Evolutionary conservation across 2,888 invertebrate species (phyloP).

Genomic region (Macrophya annulata): DNA sequence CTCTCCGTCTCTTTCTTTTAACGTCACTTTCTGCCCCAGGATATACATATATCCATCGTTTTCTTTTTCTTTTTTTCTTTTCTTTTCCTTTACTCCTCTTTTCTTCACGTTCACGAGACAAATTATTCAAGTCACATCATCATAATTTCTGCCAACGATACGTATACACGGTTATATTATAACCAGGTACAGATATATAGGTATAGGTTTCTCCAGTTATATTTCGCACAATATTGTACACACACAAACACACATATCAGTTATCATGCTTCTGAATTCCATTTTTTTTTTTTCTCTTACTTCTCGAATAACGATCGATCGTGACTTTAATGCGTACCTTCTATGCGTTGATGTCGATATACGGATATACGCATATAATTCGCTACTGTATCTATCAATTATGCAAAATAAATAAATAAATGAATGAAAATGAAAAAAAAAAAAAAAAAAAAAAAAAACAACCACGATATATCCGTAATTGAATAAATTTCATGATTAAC

Average conservation of each 20-base stretch:
- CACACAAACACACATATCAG: not conserved
- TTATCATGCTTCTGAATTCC: not conserved
- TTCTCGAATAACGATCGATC: not conserved
- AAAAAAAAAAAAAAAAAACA: too few species aligned
- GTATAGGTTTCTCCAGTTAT: not conserved
- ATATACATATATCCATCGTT: not conserved
- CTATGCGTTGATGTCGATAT: not conserved
- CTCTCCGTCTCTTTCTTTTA: not conserved
- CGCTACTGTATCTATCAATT: constrained; percentile 6
- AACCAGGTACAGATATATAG: not conserved
- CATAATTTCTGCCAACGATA: constrained; percentile 31
- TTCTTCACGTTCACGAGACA: constrained; percentile 60
- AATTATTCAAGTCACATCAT: constrained; percentile 68
- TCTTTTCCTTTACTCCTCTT: constrained; percentile 54
- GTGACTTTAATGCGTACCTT: not conserved
- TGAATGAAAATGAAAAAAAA: too few species aligned
- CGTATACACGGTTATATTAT: constrained; percentile 8
- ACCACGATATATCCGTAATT: not conserved
- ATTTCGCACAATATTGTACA: not conserved
- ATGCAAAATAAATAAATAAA: too few species aligned
- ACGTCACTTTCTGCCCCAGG: not conserved
- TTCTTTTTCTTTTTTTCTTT: constrained; percentile 57
- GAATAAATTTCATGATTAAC: not conserved
- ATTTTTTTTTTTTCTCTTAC: not conserved
- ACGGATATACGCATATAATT: not conserved